Base-by-base conservation (phyloP, 2,888 invertebrate species). In the Tinea trinotella region DNA sequence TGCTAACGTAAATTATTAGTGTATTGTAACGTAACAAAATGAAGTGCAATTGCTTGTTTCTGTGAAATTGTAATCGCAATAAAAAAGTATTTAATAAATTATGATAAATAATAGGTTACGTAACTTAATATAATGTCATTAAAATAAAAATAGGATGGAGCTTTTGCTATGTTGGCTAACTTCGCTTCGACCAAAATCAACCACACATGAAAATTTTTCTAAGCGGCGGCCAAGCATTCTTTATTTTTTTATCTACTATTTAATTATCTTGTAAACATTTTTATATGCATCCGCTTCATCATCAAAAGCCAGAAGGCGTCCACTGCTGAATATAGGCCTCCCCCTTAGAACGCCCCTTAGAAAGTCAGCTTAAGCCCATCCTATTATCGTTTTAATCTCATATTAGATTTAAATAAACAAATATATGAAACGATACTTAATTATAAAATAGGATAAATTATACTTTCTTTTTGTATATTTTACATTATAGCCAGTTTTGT, bases 381-480 rank as follows among this genome's bases (percentile, higher is more conserved):
- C n/a, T n/a, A n/a, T n/a, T n/a, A n/a, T n/a, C n/a, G n/a, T n/a
- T n/a, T n/a, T n/a, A n/a, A n/a, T n/a, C n/a, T n/a, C n/a, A 7
- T 24, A 24, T 7, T 24, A 24, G 24, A 7, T 24, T 24, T 24
- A 24, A 24, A 24, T 2, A 2, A 40, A 15, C n/a, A 40, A 12
- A 40, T 13, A 40, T n/a, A 40, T 3, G 40, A 40, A 40, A 15
- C 2, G 40, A 40, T 15, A 13, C 6, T 40, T 40, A 40, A 40
- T 15, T 40, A 40, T 40, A 15, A 24, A 15, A 15, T 40, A 40
- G 40, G 12, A 6, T 40, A 13, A 40, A 40, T n/a, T 40, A 7
- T 40, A 40, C 1, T 40, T n/a, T n/a, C n/a, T n/a, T n/a, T 35
- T 40, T 40, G 40, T 40, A 40, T 40, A 12, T 40, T 40, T 40